Evolutionary conservation across 1,140 invertebrate genomes (phyloP), one percentile per base, ranked within the genome.

Genomic region (Drosophila tani): DNA sequence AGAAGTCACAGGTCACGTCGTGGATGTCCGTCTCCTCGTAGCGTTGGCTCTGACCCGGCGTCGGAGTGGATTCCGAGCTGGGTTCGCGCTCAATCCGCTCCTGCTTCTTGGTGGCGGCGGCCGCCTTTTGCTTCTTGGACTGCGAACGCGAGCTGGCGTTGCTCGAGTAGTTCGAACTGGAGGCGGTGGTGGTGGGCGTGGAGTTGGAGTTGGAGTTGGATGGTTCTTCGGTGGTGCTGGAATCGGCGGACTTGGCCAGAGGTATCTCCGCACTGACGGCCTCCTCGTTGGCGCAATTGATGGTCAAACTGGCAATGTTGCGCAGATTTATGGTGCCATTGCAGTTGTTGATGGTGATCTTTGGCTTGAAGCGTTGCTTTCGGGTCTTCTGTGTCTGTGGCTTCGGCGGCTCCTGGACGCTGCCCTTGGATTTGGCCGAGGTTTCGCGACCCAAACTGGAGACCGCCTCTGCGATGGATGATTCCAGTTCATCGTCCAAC

Each of bases 331-430:
- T 92, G 11, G 82, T 93, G n/a, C 92, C 92, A 64, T 91, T 93
- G 74, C 92, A 93, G 47, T 92, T 93, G 55, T 93, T 93, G 15
- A 93, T 92, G 14, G 91, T 93, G n/a, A 93, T 91, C 55, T 93
- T 92, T 82, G 84, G 86, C 69, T 92, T 91, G 49, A 91, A 91
- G 24, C 84, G 76, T 49, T 57, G 91, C 59, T 74, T 86, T 70
- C 77, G 77, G n/a, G 55, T 60, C 79, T 66, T 82, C 62, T 78
- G 77, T 14, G 55, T 60, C 79, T 66, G 81, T n/a, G n/a, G n/a
- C 62, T 78, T 82, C 41, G 24, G 79, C 59, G 51, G 65, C 57
- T 69, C 47, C 35, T 51, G 71, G 21, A 8, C 38, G 35, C 50
- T 82, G 58, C 19, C 77, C 74, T 76, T 66, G 2, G 75, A 78